Evolutionary conservation across 2,797 vertebrate species (phyloP).

Genomic region (Thunnus albacares): DNA sequence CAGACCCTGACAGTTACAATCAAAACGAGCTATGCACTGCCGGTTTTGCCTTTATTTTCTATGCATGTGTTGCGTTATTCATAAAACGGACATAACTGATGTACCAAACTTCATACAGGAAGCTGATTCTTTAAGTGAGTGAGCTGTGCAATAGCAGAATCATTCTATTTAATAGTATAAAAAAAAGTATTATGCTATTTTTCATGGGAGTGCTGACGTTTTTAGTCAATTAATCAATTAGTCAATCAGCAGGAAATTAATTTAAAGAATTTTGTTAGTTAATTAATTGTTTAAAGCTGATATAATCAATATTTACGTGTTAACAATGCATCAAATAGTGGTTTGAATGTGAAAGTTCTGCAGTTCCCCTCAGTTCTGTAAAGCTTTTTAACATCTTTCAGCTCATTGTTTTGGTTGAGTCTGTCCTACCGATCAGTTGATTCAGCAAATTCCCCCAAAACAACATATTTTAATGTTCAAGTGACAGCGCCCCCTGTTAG

Average conservation of each 20-base stretch:
- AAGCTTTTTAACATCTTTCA: background rate
- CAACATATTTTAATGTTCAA: no score
- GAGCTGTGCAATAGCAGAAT: background rate
- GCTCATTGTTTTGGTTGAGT: no score
- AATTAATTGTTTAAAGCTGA: no score
- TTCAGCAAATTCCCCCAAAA: no score
- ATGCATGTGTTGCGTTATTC: slow-evolving; percentile 32
- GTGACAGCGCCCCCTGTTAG: no score
- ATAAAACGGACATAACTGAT: slow-evolving; percentile 23
- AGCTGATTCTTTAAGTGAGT: background rate
- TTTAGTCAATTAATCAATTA: background rate
- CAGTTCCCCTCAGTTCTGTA: background rate
- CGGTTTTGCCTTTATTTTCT: slow-evolving; percentile 21
- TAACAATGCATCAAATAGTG: no score
- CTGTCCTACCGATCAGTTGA: no score
- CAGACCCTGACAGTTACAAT: slow-evolving; percentile 50
- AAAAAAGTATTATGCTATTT: background rate
- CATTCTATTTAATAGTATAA: background rate
- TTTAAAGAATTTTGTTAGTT: background rate
- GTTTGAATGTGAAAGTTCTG: no score
- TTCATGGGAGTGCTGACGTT: background rate
- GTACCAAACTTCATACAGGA: slow-evolving; percentile 12
- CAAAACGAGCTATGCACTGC: slow-evolving; percentile 23
- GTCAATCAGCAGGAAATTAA: background rate
- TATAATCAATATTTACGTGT: no score